Evolutionary conservation across 2,113 vertebrate genomes (phyloP), one percentile per base, ranked within the genome.

Genomic region (Actenoides hombroni): DNA sequence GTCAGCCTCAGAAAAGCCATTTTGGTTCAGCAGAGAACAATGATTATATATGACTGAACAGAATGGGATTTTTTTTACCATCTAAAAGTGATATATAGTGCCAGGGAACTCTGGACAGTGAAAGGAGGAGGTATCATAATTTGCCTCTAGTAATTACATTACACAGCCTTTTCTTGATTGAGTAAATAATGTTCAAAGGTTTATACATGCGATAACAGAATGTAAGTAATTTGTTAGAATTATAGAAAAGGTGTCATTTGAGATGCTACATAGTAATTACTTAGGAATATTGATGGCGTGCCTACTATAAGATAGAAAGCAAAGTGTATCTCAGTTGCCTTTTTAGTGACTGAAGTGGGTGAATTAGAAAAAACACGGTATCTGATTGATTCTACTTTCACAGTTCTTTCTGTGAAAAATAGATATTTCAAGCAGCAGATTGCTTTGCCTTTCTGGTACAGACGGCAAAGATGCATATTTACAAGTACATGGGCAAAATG

Each of bases 211-310:
- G 57, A 81, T 92, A 95, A 95, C 82, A 79, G 13, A 85, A 57
- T 78, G 16, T 48, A 86, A 92, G 74, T 82, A 90, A 95, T 96
- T 86, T 88, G 89, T 96, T 97, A 89, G 35, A 91, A 95, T 95
- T 81, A 71, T 78, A 92, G 68, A 83, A n/a, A 68, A 37, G 15
- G n/a, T 68, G 64, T 82, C 71, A 91, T 85, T 74, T 97, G 53
- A 77, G 78, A 83, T 70, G 48, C 81, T 94, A 33, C 24, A 29
- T 80, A 39, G 83, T 71, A 96, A 97, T 94, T 94, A 93, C 39
- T 94, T 82, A n/a, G 31, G 37, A 83, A 68, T 93, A 86, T 71
- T 93, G 35, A 78, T 86, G 71, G 33, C 26, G 29, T 57, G 10
- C 28, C 48, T 80, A 42, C 39, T 81, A 57, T 83, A 70, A 54